phyloP scores from a whole-genome alignment of 1,140 invertebrate species.

The Bilobella aurantiaca region DNA sequence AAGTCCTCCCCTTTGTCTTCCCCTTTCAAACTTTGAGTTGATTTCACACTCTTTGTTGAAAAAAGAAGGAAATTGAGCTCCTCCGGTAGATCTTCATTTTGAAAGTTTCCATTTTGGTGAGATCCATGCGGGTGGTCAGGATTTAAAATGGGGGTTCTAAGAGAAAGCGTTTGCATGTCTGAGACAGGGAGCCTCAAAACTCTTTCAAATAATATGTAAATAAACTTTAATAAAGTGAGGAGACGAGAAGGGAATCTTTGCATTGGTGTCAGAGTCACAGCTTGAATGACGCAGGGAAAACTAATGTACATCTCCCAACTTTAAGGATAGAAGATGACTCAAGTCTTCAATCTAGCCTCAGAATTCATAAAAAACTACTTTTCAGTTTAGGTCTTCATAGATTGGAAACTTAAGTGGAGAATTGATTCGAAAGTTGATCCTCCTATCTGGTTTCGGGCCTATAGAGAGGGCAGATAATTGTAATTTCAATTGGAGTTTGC shows the following conservation, averaged over 20 bases:
- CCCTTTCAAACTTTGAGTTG: no score
- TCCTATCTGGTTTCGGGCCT: no score
- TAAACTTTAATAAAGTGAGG: slow-evolving; percentile 8
- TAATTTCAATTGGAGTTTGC: no score
- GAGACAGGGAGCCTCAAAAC: not conserved
- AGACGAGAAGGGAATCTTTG: not conserved
- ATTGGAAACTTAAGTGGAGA: no score
- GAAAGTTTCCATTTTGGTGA: not conserved
- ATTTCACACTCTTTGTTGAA: not conserved
- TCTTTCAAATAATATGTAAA: slow-evolving; percentile 10
- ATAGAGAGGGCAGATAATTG: no score
- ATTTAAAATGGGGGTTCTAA: not conserved
- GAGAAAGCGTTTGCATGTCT: not conserved
- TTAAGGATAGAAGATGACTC: no score
- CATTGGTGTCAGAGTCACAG: not conserved
- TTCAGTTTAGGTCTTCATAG: no score
- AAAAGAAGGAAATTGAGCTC: not conserved
- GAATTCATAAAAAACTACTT: no score
- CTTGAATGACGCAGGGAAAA: no score
- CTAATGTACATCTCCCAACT: no score
- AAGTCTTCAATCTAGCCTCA: no score
- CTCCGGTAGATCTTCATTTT: not conserved
- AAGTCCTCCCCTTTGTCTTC: not conserved
- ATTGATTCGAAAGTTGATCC: no score
- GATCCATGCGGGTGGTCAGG: slow-evolving; percentile 7